Evolutionary conservation across 2,888 invertebrate genomes (phyloP).

Genomic region (Osmoderma eremita): DNA sequence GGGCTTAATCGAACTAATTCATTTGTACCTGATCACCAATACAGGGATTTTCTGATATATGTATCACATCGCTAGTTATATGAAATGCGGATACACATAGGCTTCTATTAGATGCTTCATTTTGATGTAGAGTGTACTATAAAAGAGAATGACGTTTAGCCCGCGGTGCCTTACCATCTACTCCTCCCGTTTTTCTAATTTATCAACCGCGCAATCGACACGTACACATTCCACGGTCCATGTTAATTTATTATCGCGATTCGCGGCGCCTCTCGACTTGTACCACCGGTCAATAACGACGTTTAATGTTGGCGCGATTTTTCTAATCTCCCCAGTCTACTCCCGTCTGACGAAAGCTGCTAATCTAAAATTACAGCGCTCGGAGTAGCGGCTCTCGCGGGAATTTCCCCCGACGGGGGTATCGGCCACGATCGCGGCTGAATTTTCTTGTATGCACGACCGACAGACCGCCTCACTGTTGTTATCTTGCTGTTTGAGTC

Average conservation of each 20-base stretch:
- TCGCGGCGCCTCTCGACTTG: constrained; percentile 41
- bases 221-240: constrained; percentile 10
- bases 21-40: too few relatives aligned
- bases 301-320: constrained; percentile 13
- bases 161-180: background rate
- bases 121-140: background rate
- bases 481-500: constrained; percentile 6
- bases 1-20: too few relatives aligned
- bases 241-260: constrained; percentile 47
- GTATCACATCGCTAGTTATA: too few relatives aligned
- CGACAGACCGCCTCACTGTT: background rate
- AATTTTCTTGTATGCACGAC: constrained; percentile 4
- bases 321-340: background rate
- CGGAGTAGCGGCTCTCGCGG: background rate
- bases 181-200: constrained; percentile 21
- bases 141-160: background rate
- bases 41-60: too few relatives aligned
- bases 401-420: constrained; percentile 2
- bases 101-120: too few relatives aligned
- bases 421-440: constrained; percentile 10
- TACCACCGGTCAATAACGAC: constrained; percentile 6
- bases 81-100: too few relatives aligned
- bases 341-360: constrained; percentile 4
- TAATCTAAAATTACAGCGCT: constrained; percentile 16
- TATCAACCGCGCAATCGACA: constrained; percentile 25